phyloP scores from a whole-genome alignment of 2,113 vertebrate genomes.

The Tetrao urogallus region DNA sequence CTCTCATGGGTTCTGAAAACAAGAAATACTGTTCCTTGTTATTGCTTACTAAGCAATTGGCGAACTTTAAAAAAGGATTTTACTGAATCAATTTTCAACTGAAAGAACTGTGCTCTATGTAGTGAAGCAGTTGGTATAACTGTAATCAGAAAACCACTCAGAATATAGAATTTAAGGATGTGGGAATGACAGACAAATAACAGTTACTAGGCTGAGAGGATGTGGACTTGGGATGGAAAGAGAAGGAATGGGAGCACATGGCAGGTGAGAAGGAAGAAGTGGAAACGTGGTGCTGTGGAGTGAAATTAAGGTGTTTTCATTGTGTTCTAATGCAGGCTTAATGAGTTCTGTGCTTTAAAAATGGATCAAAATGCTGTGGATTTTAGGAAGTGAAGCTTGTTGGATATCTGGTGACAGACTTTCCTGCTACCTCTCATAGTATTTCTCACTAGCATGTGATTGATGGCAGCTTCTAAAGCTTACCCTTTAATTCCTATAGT shows the following conservation, averaged over 20 bases:
- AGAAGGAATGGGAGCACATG: not conserved
- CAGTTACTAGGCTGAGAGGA: not conserved
- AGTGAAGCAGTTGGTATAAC: not conserved
- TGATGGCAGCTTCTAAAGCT: not conserved
- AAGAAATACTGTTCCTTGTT: not conserved
- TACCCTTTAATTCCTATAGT: not conserved
- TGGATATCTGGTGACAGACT: not conserved
- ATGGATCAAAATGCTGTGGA: not conserved
- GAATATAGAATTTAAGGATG: not conserved
- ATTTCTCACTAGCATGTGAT: not conserved
- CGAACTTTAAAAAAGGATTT: not conserved
- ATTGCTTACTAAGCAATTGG: not conserved
- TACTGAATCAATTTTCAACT: not conserved
- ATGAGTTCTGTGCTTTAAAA: not conserved
- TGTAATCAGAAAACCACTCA: not conserved
- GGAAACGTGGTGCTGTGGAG: rapidly evolving
- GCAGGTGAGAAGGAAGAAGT: not conserved
- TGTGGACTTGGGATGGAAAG: not conserved
- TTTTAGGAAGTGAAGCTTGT: not conserved
- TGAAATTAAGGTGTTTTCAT: not conserved
- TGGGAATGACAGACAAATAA: not conserved
- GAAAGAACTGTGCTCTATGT: not conserved
- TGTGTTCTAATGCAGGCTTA: not conserved
- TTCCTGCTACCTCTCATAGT: not conserved
- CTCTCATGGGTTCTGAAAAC: not conserved